A percentile compares a stretch with the other conserved stretches of the same genome.
Evolutionary conservation across 2,888 invertebrate species (phyloP).

Genomic region (Monoplex corrugatus): DNA sequence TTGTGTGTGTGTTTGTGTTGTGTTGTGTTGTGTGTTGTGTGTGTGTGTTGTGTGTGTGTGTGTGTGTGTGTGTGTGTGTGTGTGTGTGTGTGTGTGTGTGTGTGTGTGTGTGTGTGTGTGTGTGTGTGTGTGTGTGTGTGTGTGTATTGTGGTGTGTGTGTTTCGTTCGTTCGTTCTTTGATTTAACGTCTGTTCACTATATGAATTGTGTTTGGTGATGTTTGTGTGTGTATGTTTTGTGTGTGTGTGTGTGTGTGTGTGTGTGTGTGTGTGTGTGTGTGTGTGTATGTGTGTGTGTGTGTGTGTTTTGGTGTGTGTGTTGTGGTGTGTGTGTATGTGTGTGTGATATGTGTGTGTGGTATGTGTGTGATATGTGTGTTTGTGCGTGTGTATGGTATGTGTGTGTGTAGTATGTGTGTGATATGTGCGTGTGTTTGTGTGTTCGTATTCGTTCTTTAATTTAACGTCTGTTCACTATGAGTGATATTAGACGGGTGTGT

Average conservation of each 20-base stretch:
- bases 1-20: no score
- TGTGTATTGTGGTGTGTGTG: no score
- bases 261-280: slow-evolving; percentile 2
- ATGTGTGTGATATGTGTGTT: background rate
- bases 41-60: background rate
- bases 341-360: background rate
- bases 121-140: no score
- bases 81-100: background rate
- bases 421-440: background rate
- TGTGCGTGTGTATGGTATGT: background rate
- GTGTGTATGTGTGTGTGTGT: no score
- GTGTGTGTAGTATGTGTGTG: slow-evolving; percentile 18
- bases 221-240: no score
- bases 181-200: no score
- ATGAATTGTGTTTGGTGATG: no score
- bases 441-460: no score
- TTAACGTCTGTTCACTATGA: no score
- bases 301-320: no score
- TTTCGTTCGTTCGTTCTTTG: no score
- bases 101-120: slow-evolving; percentile 4
- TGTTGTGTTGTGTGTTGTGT: no score
- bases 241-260: background rate
- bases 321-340: background rate
- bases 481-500: background rate
- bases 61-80: background rate